A percentile compares a stretch with the other conserved stretches of the same genome.
Conservation (phyloP, 2,113 vertebrate species). For the Cairina moschata region DNA sequence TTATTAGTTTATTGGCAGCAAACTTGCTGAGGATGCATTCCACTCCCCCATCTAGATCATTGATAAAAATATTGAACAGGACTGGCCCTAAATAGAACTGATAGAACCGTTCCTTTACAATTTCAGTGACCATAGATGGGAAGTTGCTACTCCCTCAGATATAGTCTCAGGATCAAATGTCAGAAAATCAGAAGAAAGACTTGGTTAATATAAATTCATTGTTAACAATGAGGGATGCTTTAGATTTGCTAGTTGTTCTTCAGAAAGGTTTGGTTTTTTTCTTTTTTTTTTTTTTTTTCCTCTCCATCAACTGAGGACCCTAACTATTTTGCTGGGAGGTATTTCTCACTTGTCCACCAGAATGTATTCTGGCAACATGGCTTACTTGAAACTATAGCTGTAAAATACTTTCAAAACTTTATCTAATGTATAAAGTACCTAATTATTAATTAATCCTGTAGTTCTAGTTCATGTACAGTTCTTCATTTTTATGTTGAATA, state of each 20-base stretch:
- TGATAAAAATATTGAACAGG: too few relatives aligned
- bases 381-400: neutral
- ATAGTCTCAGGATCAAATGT: neutral
- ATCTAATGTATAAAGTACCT: neutral
- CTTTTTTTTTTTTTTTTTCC: too few relatives aligned
- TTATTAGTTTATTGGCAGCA: too few relatives aligned
- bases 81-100: neutral
- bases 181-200: neutral
- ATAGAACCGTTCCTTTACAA: neutral
- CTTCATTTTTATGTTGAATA: neutral
- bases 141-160: neutral
- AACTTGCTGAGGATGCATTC: too few relatives aligned
- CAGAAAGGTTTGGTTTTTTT: neutral
- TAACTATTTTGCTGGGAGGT: neutral
- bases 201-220: neutral
- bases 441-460: neutral
- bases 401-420: neutral
- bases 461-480: neutral
- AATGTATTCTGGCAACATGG: neutral
- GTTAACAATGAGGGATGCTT: neutral
- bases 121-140: neutral
- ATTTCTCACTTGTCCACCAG: neutral
- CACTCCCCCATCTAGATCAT: too few relatives aligned
- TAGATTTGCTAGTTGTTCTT: neutral
- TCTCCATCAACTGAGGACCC: neutral